These are phyloP conservation scores for Cyphomyrus discorhynchus DNA, from an alignment of 2,113 vertebrate genomes.

Conservation along the genomic window DNA sequence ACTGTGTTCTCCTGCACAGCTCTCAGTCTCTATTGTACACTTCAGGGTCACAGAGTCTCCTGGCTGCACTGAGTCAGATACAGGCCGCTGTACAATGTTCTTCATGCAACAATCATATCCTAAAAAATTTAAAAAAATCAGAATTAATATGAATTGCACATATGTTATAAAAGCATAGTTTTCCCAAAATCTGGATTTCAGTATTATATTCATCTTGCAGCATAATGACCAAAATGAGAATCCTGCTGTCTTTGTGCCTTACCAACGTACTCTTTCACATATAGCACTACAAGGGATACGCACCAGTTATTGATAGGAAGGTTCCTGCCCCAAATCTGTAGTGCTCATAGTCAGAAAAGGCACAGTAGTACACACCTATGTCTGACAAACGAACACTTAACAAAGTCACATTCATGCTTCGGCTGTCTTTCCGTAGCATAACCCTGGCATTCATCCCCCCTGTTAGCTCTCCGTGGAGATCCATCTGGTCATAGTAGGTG, in stretches of 20 bases:
- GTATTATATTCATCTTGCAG: not conserved
- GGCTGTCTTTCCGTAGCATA: not conserved
- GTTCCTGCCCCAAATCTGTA: conserved; percentile 3
- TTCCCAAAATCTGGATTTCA: not conserved
- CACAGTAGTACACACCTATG: conserved; percentile 11
- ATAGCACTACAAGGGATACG: not conserved
- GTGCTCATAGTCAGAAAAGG: conserved; percentile 4
- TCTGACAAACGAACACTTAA: not conserved
- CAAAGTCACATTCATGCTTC: conserved; percentile 9
- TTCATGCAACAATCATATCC: not conserved
- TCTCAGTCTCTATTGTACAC: conserved; percentile 34
- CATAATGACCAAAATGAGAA: not conserved
- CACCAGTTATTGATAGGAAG: not conserved
- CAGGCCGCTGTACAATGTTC: conserved; percentile 31
- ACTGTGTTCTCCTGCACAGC: conserved; percentile 28
- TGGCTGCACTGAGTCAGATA: not conserved
- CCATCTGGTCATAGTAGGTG: conserved; percentile 7
- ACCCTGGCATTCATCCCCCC: not conserved
- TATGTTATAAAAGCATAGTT: not conserved
- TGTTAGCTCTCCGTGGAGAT: conserved; percentile 7
- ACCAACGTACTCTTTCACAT: not conserved
- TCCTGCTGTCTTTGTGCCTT: not conserved
- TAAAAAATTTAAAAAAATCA: not conserved
- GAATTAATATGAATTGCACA: not conserved
- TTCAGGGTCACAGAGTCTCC: conserved; percentile 40